phyloP scores from a whole-genome alignment of 2,888 invertebrate species.

The Chrysina gloriosa region DNA sequence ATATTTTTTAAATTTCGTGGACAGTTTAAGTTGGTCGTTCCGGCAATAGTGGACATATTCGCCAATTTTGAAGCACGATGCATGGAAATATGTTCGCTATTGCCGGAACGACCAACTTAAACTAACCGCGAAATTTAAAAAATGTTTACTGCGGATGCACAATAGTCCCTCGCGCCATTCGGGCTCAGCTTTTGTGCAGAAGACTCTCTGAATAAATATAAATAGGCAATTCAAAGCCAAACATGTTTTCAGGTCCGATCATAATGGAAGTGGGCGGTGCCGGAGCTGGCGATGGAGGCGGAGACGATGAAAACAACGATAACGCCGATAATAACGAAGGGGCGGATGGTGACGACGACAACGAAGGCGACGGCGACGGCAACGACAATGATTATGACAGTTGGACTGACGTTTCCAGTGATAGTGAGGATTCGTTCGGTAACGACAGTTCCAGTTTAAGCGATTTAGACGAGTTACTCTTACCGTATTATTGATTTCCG shows the following conservation, averaged over 20 bases:
- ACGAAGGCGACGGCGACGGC: conserved; percentile 46
- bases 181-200: too few species aligned
- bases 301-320: conserved; percentile 45
- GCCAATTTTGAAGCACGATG: too few species aligned
- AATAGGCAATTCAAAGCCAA: too few species aligned
- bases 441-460: conserved; percentile 50
- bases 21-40: too few species aligned
- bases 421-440: conserved; percentile 47
- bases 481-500: conserved; percentile 2
- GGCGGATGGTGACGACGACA: conserved; percentile 45
- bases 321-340: conserved; percentile 48
- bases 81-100: too few species aligned
- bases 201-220: too few species aligned
- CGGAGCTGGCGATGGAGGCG: conserved; percentile 40
- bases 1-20: too few species aligned
- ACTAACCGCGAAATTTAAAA: too few species aligned
- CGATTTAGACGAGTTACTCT: conserved; percentile 49
- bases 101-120: too few species aligned
- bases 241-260: conserved; percentile 33
- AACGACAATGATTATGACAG: conserved; percentile 47
- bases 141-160: too few species aligned
- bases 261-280: conserved; percentile 35
- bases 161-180: too few species aligned
- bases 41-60: too few species aligned
- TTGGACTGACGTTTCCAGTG: conserved; percentile 52